Base-by-base conservation (phyloP, 2,113 vertebrate species). In the Boleophthalmus pectinirostris region DNA sequence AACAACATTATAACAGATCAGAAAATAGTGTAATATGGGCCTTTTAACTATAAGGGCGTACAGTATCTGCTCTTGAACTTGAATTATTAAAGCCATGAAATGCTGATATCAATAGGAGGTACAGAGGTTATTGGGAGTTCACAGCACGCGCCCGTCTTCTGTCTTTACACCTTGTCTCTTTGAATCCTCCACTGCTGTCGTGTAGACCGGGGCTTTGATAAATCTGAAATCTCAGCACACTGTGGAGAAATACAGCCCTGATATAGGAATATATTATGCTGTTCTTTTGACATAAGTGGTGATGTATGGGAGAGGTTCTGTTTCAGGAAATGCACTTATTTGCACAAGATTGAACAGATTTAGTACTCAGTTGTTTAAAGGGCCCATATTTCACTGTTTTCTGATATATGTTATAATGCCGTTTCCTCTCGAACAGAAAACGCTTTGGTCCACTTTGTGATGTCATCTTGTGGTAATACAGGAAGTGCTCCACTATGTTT, bases 1-100 rank as follows among this genome's bases (percentile, higher is more conserved):
- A 29, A 29, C 29, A 29, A n/a, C n/a, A n/a, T n/a, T 29, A 29
- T 4, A 2, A 29, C 4, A 29, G 29, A 29, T 29, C 29, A 29
- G 29, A 29, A 29, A 29, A 29, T 29, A 29, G 29, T 29, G 29
- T 29, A 29, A 29, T 29, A 29, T 29, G 29, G 4, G 29, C 29
- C 29, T 4, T 29, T 29, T 29, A 70, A 81, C 82, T 70, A 78
- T 67, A 80, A 77, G 78, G 74, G 68, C 82, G 71, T 73, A 73
- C 24, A 82, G 65, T 76, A 80, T 88, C 72, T 83, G 69, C 82
- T 81, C 70, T 75, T 33, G 85, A 84, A 82, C 77, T 77, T 91
- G 81, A 93, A 92, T 90, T 87, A 91, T 92, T 93, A 84, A 93
- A 84, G 77, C 43, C 45, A 46, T 78, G 78, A 86, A 85, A 81